Evolutionary conservation across 1,140 invertebrate genomes (phyloP).

Genomic region (Venturia canescens): DNA sequence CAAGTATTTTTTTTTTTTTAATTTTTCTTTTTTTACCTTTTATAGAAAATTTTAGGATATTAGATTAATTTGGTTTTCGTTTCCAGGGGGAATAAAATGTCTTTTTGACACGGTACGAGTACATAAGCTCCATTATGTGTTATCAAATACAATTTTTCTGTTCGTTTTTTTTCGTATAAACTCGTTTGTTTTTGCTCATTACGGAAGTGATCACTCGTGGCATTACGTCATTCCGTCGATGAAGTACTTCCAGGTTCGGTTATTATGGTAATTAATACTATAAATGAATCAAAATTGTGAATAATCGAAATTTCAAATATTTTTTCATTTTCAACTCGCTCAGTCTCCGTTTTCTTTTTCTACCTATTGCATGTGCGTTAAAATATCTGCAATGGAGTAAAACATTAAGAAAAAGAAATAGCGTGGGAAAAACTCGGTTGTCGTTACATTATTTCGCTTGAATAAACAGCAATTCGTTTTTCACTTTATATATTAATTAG

Average conservation of each 20-base stretch:
- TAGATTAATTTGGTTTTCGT: slow-evolving; percentile 55
- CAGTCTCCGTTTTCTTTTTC: neutral
- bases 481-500: slow-evolving; percentile 27
- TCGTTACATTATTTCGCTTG: too few species aligned
- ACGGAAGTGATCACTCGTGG: neutral
- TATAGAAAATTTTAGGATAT: slow-evolving; percentile 65
- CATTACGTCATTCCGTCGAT: neutral
- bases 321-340: slow-evolving; percentile 4
- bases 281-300: slow-evolving; percentile 43
- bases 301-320: slow-evolving; percentile 45
- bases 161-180: slow-evolving; percentile 23
- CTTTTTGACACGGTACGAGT: slow-evolving; percentile 48
- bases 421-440: neutral
- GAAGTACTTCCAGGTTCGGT: neutral
- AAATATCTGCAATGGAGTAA: neutral
- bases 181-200: neutral
- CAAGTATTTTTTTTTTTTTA: slow-evolving; percentile 58
- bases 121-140: slow-evolving; percentile 58
- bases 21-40: slow-evolving; percentile 56
- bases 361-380: slow-evolving; percentile 25
- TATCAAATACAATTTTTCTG: neutral
- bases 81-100: slow-evolving; percentile 55
- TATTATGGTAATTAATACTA: slow-evolving; percentile 36
- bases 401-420: slow-evolving; percentile 55
- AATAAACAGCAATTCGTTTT: neutral